Percentiles rank a stretch among this genome's conserved stretches.
Evolutionary conservation across 2,888 invertebrate species (phyloP).

Genomic region (Leucania comma): DNA sequence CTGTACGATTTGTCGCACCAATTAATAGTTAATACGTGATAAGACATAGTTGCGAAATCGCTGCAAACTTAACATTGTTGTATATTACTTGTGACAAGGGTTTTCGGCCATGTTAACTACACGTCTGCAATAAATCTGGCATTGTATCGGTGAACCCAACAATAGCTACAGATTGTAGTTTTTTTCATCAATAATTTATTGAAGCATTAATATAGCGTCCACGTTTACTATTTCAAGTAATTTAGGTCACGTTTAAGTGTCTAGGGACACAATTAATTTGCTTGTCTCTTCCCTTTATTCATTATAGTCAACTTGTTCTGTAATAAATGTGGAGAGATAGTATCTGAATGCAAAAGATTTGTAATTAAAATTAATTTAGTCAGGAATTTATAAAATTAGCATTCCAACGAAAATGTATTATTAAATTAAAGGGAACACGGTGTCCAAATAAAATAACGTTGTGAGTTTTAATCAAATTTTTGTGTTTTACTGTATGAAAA

Average conservation of each 20-base stretch:
- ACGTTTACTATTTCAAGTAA: slow-evolving; percentile 26
- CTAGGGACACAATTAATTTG: slow-evolving; percentile 41
- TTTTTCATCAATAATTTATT: slow-evolving; percentile 30
- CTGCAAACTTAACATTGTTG: slow-evolving; percentile 39
- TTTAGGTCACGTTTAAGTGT: slow-evolving; percentile 34
- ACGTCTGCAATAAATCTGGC: slow-evolving; percentile 38
- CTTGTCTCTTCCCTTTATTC: slow-evolving; percentile 34
- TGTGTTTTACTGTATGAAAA: not conserved
- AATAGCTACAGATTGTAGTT: slow-evolving; percentile 29
- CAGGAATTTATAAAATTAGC: slow-evolving; percentile 32
- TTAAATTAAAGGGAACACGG: slow-evolving; percentile 4
- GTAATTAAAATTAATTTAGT: slow-evolving; percentile 36
- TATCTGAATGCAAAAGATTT: slow-evolving; percentile 29
- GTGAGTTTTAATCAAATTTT: not conserved
- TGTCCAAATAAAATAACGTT: slow-evolving; percentile 15
- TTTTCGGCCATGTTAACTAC: slow-evolving; percentile 32
- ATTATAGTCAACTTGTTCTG: slow-evolving; percentile 24
- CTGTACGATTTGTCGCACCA: slow-evolving; percentile 22
- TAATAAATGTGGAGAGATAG: slow-evolving; percentile 24
- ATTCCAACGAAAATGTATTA: slow-evolving; percentile 12
- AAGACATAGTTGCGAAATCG: slow-evolving; percentile 27
- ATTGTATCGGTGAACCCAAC: slow-evolving; percentile 18
- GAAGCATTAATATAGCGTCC: slow-evolving; percentile 23
- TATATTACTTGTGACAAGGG: slow-evolving; percentile 51
- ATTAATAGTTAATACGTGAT: slow-evolving; percentile 36